phyloP scores from a whole-genome alignment of 2,113 vertebrate species.

The Chamaea fasciata region DNA sequence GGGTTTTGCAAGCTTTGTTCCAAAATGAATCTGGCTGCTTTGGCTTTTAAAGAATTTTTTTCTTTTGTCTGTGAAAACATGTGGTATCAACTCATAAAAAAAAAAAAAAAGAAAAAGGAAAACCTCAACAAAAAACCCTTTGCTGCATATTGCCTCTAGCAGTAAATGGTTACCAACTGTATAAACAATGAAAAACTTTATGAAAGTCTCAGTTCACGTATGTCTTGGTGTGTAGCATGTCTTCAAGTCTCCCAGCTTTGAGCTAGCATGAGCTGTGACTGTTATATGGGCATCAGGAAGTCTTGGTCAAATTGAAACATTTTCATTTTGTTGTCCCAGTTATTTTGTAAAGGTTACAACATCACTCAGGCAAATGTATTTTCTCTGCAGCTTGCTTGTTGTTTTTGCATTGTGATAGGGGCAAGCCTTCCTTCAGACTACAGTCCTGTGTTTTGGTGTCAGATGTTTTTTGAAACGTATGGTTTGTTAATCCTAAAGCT shows the following conservation, averaged over 20 bases:
- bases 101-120: neutral
- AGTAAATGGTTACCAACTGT: slow-evolving; percentile 67
- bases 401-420: neutral
- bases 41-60: slow-evolving; percentile 18
- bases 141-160: slow-evolving; percentile 33
- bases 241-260: slow-evolving; percentile 1
- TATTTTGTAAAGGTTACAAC: neutral
- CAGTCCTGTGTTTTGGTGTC: neutral
- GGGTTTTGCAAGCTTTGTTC: slow-evolving; percentile 35
- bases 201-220: slow-evolving; percentile 5
- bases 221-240: slow-evolving; percentile 18
- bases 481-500: neutral
- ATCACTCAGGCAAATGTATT: neutral
- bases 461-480: neutral
- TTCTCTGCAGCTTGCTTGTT: neutral
- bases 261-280: neutral
- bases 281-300: neutral
- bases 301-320: neutral
- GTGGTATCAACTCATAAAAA: slow-evolving; percentile 41
- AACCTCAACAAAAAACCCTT: neutral
- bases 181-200: slow-evolving; percentile 56
- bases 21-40: slow-evolving; percentile 45
- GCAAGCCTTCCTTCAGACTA: neutral
- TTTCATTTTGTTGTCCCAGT: neutral
- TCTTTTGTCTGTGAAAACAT: slow-evolving; percentile 52